Conservation (phyloP, 2,888 invertebrate genomes). For the Shargacucullia verbasci region DNA sequence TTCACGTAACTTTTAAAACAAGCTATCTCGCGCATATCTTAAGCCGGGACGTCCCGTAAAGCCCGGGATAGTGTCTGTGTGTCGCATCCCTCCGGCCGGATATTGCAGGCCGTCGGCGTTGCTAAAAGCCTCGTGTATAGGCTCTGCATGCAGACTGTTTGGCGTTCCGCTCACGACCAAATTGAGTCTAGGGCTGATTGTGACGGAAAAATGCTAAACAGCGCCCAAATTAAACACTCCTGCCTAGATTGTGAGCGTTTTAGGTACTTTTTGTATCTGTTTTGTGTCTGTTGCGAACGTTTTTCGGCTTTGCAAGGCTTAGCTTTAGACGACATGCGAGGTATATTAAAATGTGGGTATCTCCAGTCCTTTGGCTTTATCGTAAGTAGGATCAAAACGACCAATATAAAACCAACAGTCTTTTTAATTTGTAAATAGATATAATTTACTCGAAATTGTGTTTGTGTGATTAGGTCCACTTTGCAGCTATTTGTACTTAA, state of each 20-base stretch:
- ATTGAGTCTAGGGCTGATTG: constrained; percentile 62
- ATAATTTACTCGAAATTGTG: no score
- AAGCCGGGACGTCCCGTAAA: constrained; percentile 1
- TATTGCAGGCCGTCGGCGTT: constrained; percentile 47
- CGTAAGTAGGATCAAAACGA: neutral
- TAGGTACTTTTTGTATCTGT: constrained; percentile 40
- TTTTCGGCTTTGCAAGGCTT: constrained; percentile 36
- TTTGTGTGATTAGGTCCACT: no score
- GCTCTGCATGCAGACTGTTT: constrained; percentile 41
- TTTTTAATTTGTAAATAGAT: no score
- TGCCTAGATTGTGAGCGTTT: constrained; percentile 31
- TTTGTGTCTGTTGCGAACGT: constrained; percentile 20
- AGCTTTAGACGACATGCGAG: constrained; percentile 6
- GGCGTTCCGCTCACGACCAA: constrained; percentile 57
- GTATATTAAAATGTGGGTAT: constrained; percentile 36
- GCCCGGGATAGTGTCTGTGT: constrained; percentile 13
- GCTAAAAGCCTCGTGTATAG: constrained; percentile 38
- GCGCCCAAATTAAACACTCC: constrained; percentile 54
- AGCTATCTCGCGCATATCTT: neutral
- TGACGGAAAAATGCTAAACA: constrained; percentile 62
- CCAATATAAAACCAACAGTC: neutral
- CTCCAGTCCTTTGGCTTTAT: constrained; percentile 5
- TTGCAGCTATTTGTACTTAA: neutral
- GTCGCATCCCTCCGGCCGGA: constrained; percentile 49
- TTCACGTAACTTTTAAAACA: neutral